Conservation (phyloP, 1,140 invertebrate genomes). For the Dufourea novaeangliae region DNA sequence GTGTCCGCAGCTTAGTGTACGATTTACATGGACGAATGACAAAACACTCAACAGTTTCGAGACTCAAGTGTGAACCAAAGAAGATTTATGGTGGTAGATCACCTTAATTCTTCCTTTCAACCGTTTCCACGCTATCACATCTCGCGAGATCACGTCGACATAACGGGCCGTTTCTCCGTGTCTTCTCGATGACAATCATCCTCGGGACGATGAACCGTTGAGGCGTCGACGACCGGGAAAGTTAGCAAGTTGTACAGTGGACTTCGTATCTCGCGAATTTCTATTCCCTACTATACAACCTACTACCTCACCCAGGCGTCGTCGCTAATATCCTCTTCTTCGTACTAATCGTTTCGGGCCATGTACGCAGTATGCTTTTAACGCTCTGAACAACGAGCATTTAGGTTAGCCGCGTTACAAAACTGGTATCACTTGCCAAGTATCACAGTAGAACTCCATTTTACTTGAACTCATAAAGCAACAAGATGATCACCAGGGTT, state of each 20-base stretch:
- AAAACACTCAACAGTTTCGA: too few species aligned
- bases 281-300: conserved; percentile 89
- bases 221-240: conserved; percentile 84
- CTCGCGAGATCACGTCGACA: too few species aligned
- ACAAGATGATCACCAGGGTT: too few species aligned
- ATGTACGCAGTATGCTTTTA: background rate
- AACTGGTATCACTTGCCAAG: background rate
- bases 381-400: background rate
- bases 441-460: background rate
- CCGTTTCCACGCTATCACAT: background rate
- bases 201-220: conserved; percentile 61
- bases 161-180: too few species aligned
- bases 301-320: conserved; percentile 87
- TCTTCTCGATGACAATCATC: background rate
- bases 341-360: conserved; percentile 16
- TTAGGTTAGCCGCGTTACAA: background rate
- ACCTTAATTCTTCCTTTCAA: background rate
- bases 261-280: conserved; percentile 83
- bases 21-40: too few species aligned
- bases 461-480: too few species aligned
- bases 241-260: conserved; percentile 90
- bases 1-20: too few species aligned
- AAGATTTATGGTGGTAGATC: background rate
- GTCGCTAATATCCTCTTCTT: conserved; percentile 63
- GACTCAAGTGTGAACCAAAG: background rate